phyloP scores from a whole-genome alignment of 2,797 vertebrate genomes.

The Molossus alvarezi region DNA sequence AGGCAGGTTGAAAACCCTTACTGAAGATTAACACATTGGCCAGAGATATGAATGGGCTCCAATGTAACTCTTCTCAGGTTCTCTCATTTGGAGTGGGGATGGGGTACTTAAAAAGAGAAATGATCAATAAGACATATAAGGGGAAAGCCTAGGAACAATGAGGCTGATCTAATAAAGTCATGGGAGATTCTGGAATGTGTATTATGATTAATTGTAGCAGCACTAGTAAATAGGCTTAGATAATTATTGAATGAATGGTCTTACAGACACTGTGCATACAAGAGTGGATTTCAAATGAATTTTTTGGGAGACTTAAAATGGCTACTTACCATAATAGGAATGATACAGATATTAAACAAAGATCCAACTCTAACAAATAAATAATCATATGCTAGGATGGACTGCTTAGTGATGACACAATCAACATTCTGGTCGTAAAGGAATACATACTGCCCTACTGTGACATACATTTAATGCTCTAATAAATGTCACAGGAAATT shows the following conservation, averaged over 20 bases:
- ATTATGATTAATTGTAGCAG: conserved; percentile 55
- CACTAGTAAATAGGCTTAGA: conserved; percentile 71
- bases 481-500: conserved; percentile 76
- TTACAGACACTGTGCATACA: conserved; percentile 63
- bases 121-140: conserved; percentile 61
- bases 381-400: conserved; percentile 63
- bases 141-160: conserved; percentile 46
- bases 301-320: conserved; percentile 59
- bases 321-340: conserved; percentile 54
- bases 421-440: conserved; percentile 79
- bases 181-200: conserved; percentile 71
- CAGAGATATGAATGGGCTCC: conserved; percentile 30
- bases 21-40: conserved; percentile 56
- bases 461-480: conserved; percentile 67
- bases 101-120: conserved; percentile 49
- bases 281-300: conserved; percentile 65
- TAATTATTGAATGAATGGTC: conserved; percentile 70
- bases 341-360: conserved; percentile 56
- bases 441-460: conserved; percentile 58
- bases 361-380: conserved; percentile 75
- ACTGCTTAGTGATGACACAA: conserved; percentile 71
- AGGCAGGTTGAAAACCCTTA: conserved; percentile 43
- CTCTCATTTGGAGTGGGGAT: conserved; percentile 64
- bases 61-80: conserved; percentile 68
- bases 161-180: conserved; percentile 51